Base-by-base conservation (phyloP, 2,888 invertebrate species). In the Spilosoma lubricipeda region DNA sequence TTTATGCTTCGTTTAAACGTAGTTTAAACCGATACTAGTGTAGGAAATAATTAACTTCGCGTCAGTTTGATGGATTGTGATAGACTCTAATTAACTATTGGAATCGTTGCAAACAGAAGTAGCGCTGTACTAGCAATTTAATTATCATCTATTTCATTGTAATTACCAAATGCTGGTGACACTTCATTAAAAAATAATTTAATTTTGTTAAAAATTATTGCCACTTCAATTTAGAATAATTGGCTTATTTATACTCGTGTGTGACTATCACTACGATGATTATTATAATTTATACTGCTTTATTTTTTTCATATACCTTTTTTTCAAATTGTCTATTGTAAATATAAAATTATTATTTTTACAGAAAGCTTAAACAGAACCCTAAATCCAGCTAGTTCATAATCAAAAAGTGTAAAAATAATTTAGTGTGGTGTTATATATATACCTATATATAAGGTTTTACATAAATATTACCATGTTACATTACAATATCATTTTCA, bases 31-130 rank as follows among this genome's bases (percentile, higher is more conserved):
- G 30, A 39, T 9, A 65, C 63, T 59, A 45, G 59, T 27, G 59
- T 36, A 27, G 42, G 45, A 70, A 70, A 56, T 74, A 70, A 74
- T 74, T 73, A 74, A 67, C 33, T 56, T 70, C 52, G 33, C 36
- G 66, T 59, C 73, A 48, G 70, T 66, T 70, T 74, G 73, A 74
- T 74, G 59, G 59, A 74, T 70, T 67, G 73, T 70, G 70, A 73
- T 70, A 73, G 73, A 70, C 70, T 64, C 64, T 73, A 70, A 70
- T 73, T 73, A 66, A 65, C 66, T 66, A 70, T 66, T 45, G 27
- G 52, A 66, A 59, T 73, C 56, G 42, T 73, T 65, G 73, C 65
- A 56, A 68, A 23, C 30, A 39, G 42, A 30, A 71, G 56, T 56
- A 71, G 27, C 39, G 66, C 45, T 56, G 20, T 70, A 27, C 30